A percentile compares a stretch with the other conserved stretches of the same genome.
Evolutionary conservation across 2,797 vertebrate genomes (phyloP).

Genomic region (Smutsia gigantea): DNA sequence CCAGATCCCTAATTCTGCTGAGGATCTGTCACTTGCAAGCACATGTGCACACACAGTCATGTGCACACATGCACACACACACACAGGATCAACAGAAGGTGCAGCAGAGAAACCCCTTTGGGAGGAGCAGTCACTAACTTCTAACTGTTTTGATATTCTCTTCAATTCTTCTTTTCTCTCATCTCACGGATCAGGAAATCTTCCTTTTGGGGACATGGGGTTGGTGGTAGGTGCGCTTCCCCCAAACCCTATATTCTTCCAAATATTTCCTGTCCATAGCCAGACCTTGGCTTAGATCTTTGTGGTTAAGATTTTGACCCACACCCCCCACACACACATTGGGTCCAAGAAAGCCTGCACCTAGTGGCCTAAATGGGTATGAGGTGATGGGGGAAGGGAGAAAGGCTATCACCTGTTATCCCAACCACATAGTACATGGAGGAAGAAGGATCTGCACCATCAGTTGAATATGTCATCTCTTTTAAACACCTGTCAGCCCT

Average conservation of each 20-base stretch:
- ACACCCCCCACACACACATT: background rate
- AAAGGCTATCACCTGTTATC: background rate
- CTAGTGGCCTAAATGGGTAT: background rate
- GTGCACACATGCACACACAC: too few relatives aligned
- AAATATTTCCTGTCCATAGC: background rate
- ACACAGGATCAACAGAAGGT: background rate
- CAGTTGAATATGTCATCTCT: background rate
- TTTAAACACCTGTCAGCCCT: background rate
- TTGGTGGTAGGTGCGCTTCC: background rate
- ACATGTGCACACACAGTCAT: accelerated
- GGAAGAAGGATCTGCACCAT: background rate
- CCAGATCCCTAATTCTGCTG: background rate
- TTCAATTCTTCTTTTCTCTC: background rate
- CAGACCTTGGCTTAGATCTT: background rate
- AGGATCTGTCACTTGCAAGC: accelerated
- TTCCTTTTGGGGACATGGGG: background rate
- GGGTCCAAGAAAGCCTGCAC: background rate
- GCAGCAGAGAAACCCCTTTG: background rate
- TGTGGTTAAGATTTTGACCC: background rate
- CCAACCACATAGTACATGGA: background rate
- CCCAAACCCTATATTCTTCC: background rate
- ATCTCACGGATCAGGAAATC: background rate
- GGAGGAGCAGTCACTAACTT: background rate
- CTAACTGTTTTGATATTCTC: background rate
- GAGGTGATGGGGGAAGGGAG: background rate